A percentile compares a stretch with the other conserved stretches of the same genome.
phyloP scores from a whole-genome alignment of 2,888 invertebrate species.

The Listrodromus nycthemerus region DNA sequence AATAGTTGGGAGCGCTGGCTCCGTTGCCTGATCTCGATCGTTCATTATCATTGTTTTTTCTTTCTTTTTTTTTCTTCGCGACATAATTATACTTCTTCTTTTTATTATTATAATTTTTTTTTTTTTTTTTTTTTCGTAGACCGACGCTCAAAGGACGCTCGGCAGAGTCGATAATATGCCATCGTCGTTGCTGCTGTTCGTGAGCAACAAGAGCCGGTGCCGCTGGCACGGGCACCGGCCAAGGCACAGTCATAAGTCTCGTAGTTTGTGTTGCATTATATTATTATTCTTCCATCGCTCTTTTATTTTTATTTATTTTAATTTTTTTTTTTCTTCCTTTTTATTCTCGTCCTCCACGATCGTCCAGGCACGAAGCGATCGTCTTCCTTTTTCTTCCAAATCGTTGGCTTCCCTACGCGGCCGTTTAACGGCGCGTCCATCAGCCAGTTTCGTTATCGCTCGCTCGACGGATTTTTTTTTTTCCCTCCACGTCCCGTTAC shows the following conservation, averaged over 20 bases:
- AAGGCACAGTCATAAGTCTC: conserved; percentile 84
- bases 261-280: conserved; percentile 67
- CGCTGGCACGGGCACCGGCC: conserved; percentile 78
- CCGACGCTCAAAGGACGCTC: conserved; percentile 74
- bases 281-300: conserved; percentile 39
- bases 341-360: not conserved
- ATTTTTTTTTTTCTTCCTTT: conserved; percentile 25
- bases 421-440: conserved; percentile 30
- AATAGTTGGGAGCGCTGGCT: conserved; percentile 43
- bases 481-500: conserved; percentile 24
- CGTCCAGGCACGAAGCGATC: conserved; percentile 3
- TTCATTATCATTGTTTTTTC: not conserved
- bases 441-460: conserved; percentile 25
- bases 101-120: not conserved
- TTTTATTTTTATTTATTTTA: conserved; percentile 53
- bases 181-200: conserved; percentile 71
- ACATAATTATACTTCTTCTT: not conserved
- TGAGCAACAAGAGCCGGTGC: conserved; percentile 76
- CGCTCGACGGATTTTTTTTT: conserved; percentile 23
- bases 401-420: conserved; percentile 31
- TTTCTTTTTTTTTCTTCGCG: no score
- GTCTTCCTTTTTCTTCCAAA: not conserved
- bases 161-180: conserved; percentile 74
- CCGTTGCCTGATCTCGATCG: conserved; percentile 47
- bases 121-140: conserved; percentile 32